A percentile compares a stretch with the other conserved stretches of the same genome.
Evolutionary conservation across 1,140 invertebrate genomes (phyloP).

Genomic region (Drosophila pseudoobscura): DNA sequence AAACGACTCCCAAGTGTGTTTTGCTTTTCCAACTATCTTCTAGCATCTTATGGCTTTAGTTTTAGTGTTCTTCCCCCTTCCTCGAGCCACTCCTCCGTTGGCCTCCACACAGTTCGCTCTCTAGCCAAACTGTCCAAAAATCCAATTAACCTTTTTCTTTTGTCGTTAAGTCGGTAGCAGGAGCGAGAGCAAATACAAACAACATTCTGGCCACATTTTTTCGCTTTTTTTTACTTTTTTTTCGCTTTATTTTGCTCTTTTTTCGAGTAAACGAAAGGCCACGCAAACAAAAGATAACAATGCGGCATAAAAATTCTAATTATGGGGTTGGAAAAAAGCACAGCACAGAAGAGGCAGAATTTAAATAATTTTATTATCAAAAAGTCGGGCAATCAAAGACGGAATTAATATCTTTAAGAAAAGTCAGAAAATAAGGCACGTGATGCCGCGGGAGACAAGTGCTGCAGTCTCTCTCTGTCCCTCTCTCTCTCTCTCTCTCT

Average conservation of each 20-base stretch:
- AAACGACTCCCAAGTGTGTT: too few relatives aligned
- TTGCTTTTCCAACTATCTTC: too few relatives aligned
- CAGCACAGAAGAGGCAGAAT: conserved; percentile 7
- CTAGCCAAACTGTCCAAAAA: conserved; percentile 27
- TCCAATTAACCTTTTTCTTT: conserved; percentile 73
- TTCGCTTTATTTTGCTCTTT: conserved; percentile 20
- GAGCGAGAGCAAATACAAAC: conserved; percentile 41
- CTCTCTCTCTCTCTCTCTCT: conserved; percentile 8
- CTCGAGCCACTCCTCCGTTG: conserved; percentile 11
- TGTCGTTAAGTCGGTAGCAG: conserved; percentile 36
- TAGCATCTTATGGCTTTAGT: too few relatives aligned
- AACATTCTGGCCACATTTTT: conserved; percentile 14
- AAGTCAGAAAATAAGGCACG: conserved; percentile 6
- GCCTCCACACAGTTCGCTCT: conserved; percentile 16
- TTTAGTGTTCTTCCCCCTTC: too few relatives aligned
- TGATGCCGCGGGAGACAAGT: conserved; percentile 21
- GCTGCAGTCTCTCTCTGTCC: conserved; percentile 31
- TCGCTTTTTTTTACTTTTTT: neutral
- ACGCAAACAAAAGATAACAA: conserved; percentile 66
- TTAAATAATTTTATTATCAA: conserved; percentile 27
- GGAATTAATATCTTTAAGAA: conserved; percentile 8
- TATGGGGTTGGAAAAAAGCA: conserved; percentile 33
- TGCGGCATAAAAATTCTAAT: conserved; percentile 73
- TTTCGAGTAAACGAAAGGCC: conserved; percentile 39
- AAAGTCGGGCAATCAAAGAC: conserved; percentile 22